Evolutionary conservation across 30 jellyfish, hydroid and myxozoan species (phyloP).

Genomic region (Sanderia malayensis): DNA sequence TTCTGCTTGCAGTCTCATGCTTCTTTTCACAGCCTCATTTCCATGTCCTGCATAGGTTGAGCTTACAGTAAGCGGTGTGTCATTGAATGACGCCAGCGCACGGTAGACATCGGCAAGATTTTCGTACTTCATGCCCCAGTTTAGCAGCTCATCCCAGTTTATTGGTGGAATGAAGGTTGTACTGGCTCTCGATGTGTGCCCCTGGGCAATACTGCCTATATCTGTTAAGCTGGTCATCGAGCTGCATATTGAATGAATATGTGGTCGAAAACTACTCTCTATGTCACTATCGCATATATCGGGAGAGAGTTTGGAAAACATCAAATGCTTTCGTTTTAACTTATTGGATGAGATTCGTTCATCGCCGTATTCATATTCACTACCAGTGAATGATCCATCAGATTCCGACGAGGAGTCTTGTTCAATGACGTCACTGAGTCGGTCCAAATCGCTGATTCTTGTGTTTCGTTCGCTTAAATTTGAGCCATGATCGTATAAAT

Average conservation of each 20-base stretch:
- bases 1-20: not conserved
- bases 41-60: not conserved
- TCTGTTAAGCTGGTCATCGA: conserved; percentile 50
- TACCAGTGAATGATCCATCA: conserved; percentile 82
- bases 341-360: conserved; percentile 46
- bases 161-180: conserved; percentile 31
- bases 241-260: conserved; percentile 35
- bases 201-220: conserved; percentile 30
- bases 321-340: conserved; percentile 45
- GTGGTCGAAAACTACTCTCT: conserved; percentile 33
- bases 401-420: conserved; percentile 65
- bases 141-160: conserved; percentile 65
- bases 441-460: conserved; percentile 46
- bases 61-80: not conserved
- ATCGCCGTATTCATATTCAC: conserved; percentile 80
- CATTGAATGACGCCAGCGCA: conserved; percentile 37
- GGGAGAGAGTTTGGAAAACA: conserved; percentile 21
- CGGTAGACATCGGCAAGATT: conserved; percentile 59
- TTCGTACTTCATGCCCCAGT: conserved; percentile 74
- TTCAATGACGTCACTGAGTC: conserved; percentile 50
- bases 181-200: not conserved
- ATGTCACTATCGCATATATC: conserved; percentile 33
- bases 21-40: not conserved
- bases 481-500: conserved; percentile 26
- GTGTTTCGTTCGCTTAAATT: conserved; percentile 46